Evolutionary conservation across 2,113 vertebrate species (phyloP).

Genomic region (Panthera tigris): DNA sequence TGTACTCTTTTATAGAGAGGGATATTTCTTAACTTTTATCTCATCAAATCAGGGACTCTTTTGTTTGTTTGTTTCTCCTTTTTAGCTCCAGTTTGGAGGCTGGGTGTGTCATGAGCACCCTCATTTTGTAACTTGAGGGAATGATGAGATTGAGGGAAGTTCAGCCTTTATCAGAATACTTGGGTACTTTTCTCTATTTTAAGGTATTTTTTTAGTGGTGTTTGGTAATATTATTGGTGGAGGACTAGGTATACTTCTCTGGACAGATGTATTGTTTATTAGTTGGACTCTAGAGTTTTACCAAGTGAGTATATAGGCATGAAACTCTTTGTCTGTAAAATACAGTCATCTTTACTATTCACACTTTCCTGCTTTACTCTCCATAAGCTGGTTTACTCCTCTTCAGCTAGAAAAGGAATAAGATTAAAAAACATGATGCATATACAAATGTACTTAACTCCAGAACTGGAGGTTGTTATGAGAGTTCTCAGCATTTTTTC

Average conservation of each 20-base stretch:
- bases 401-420: not conserved
- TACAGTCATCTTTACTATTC: not conserved
- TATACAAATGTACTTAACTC: not conserved
- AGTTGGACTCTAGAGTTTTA: not conserved
- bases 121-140: not conserved
- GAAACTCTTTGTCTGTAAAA: not conserved
- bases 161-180: not conserved
- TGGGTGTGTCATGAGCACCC: not conserved
- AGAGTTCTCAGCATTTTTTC: not conserved
- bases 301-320: not conserved
- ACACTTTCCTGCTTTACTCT: not conserved
- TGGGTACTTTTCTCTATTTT: not conserved
- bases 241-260: not conserved
- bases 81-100: not conserved
- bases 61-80: not conserved
- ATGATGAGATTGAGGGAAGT: not conserved
- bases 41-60: not conserved
- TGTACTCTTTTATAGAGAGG: not conserved
- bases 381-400: not conserved
- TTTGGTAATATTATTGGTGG: not conserved
- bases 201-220: not conserved
- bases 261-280: accelerated
- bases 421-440: not conserved
- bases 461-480: not conserved
- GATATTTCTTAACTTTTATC: not conserved